Conservation (phyloP, 2,888 invertebrate species). For the Harpalus rubripes region DNA sequence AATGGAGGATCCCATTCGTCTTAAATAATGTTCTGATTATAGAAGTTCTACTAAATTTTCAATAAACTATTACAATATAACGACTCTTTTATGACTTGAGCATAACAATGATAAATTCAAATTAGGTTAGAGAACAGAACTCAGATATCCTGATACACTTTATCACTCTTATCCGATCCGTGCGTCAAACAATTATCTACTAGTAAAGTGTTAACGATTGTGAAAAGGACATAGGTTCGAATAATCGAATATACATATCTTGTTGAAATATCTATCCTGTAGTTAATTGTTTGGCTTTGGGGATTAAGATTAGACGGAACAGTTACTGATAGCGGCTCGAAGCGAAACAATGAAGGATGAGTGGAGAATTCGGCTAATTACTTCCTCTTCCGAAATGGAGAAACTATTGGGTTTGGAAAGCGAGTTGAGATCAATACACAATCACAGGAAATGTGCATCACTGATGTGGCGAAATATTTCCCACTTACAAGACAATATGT, state of each 20-base stretch:
- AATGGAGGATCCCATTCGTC: too few species aligned
- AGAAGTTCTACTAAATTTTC: too few species aligned
- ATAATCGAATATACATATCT: too few species aligned
- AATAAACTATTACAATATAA: too few species aligned
- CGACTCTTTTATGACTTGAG: too few species aligned
- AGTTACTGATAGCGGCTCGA: neutral
- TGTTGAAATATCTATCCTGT: constrained; percentile 2
- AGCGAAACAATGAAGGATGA: neutral
- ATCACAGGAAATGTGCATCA: neutral
- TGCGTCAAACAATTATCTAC: neutral
- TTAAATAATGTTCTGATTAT: too few species aligned
- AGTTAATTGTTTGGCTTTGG: neutral
- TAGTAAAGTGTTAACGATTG: neutral
- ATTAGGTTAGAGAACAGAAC: neutral
- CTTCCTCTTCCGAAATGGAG: neutral
- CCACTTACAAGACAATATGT: too few species aligned
- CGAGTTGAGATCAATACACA: neutral
- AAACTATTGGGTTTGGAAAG: constrained; percentile 1
- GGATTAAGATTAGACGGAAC: neutral
- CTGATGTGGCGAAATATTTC: neutral
- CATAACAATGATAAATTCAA: too few species aligned
- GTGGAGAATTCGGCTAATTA: neutral
- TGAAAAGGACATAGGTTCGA: too few species aligned
- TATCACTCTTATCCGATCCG: neutral
- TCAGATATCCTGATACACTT: neutral